A percentile compares a stretch with the other conserved stretches of the same genome.
phyloP scores from a whole-genome alignment of 2,888 invertebrate genomes.

The Oligia fasciuncula region DNA sequence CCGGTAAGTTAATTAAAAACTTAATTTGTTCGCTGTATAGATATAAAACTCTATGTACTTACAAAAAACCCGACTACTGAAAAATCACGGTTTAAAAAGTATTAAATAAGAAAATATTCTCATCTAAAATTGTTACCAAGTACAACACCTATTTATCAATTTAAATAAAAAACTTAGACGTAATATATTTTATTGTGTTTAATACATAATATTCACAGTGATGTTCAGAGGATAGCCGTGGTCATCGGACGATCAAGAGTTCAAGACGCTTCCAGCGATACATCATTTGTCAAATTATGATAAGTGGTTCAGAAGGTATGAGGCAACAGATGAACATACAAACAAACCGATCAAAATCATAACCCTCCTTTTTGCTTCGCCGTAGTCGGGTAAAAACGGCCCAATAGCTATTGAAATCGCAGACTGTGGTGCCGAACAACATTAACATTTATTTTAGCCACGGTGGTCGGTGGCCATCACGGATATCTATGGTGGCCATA shows the following conservation, averaged over 20 bases:
- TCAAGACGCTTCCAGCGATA: too few species aligned
- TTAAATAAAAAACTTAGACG: too few species aligned
- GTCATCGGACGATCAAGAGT: too few species aligned
- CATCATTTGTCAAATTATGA: too few species aligned
- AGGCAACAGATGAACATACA: background rate
- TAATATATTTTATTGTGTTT: background rate
- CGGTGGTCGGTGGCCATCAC: too few species aligned
- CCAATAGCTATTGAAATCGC: background rate
- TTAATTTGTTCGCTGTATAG: background rate
- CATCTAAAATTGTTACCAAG: too few species aligned
- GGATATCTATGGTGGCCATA: background rate
- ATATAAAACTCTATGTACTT: background rate
- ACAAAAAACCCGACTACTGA: background rate
- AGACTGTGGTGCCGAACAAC: background rate
- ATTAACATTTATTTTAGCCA: slow-evolving; percentile 15
- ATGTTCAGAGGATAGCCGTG: too few species aligned
- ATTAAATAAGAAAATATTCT: too few species aligned
- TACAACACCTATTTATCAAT: background rate
- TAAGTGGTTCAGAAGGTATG: too few species aligned
- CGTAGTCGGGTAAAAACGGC: background rate
- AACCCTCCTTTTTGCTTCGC: background rate
- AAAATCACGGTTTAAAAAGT: too few species aligned
- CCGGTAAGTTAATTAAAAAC: background rate
- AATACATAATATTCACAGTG: too few species aligned
- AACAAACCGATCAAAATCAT: background rate